These are phyloP conservation scores for Hippoglossus stenolepis DNA, from an alignment of 2,113 vertebrate genomes.

Conservation along the genomic window DNA sequence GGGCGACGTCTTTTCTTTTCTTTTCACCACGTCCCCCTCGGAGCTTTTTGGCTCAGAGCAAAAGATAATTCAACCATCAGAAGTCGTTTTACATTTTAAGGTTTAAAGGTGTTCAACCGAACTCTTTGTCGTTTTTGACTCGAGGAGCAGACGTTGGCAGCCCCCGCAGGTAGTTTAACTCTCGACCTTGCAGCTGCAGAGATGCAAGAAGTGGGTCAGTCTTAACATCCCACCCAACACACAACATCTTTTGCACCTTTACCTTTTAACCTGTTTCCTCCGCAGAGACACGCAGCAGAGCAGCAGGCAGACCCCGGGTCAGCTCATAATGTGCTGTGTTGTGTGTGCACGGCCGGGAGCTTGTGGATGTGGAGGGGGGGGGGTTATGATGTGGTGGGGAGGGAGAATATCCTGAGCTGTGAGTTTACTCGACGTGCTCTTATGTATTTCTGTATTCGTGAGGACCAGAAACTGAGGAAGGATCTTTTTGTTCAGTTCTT, in stretches of 20 bases:
- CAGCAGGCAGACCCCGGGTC: constrained; percentile 41
- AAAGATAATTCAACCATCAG: constrained; percentile 30
- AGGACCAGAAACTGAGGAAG: background rate
- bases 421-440: background rate
- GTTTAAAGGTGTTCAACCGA: background rate
- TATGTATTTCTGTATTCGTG: background rate
- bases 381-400: background rate
- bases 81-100: background rate
- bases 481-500: too few species aligned
- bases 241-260: background rate
- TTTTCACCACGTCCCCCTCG: background rate
- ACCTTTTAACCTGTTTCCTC: constrained; percentile 51
- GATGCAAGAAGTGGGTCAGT: constrained; percentile 13
- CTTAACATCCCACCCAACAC: constrained; percentile 1
- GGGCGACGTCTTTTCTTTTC: constrained; percentile 43
- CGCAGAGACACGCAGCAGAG: constrained; percentile 30
- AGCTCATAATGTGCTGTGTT: constrained; percentile 54
- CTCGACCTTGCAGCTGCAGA: background rate
- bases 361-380: constrained; percentile 29
- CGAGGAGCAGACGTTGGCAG: background rate
- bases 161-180: background rate
- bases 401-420: constrained; percentile 5
- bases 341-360: constrained; percentile 43
- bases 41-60: background rate
- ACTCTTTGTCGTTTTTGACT: constrained; percentile 3